phyloP scores from a whole-genome alignment of 2,797 vertebrate species.

The Synanceia verrucosa region DNA sequence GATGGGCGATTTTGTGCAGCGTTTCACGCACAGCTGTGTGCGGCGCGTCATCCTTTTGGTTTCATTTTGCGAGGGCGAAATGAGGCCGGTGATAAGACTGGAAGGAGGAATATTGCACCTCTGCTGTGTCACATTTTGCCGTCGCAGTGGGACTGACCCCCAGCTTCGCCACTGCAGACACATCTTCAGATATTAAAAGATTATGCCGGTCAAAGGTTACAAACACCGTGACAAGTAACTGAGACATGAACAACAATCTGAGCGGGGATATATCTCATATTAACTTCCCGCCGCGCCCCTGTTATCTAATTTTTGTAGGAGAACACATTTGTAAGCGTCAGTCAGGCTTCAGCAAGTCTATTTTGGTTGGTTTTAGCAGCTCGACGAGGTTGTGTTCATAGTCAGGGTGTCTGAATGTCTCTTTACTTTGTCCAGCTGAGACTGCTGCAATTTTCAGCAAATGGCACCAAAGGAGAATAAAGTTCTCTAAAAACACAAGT shows the following conservation, averaged over 20 bases:
- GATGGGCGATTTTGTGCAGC: not conserved
- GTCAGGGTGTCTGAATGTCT: conserved; percentile 5
- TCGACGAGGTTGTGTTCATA: conserved; percentile 6
- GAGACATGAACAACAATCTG: conserved; percentile 58
- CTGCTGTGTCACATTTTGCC: conserved; percentile 74
- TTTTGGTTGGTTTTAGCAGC: conserved; percentile 37
- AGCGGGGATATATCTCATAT: conserved; percentile 51
- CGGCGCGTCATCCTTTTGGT: conserved; percentile 43
- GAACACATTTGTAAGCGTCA: conserved; percentile 42
- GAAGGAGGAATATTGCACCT: conserved; percentile 41
- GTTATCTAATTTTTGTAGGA: conserved; percentile 49
- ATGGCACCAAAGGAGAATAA: not conserved
- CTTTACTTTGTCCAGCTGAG: conserved; percentile 2
- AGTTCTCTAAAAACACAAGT: not conserved
- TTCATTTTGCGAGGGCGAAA: conserved; percentile 83
- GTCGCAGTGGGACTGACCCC: conserved; percentile 26
- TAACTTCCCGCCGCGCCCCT: conserved; percentile 36
- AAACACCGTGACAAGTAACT: conserved; percentile 79
- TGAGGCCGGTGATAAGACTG: conserved; percentile 80
- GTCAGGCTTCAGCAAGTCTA: conserved; percentile 50
- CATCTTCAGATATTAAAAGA: conserved; percentile 84
- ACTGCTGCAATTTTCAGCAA: conserved; percentile 11
- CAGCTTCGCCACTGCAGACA: conserved; percentile 14
- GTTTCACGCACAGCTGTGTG: not conserved
- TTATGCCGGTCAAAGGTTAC: conserved; percentile 83